Evolutionary conservation across 2,888 invertebrate genomes (phyloP), one percentile per base, ranked within the genome.

Genomic region (Rotaria socialis): DNA sequence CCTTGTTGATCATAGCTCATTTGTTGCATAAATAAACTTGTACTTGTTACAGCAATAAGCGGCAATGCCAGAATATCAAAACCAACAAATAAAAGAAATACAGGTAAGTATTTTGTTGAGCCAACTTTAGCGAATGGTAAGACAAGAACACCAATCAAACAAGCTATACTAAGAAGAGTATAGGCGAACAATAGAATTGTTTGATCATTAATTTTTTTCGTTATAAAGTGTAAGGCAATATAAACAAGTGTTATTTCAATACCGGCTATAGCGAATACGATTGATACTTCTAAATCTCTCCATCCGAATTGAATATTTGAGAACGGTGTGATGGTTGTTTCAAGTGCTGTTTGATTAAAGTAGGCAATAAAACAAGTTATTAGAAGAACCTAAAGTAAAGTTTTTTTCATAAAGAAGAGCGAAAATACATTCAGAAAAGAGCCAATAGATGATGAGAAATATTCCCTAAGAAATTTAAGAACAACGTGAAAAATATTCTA

Each of bases 241-340:
- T 91, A 91, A 11, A 91, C 90, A 7, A 89, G 19, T 19, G 91
- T 89, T 27, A 90, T 87, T 89, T 91, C 90, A 16, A 90, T 89
- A 52, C 92, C 92, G 74, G 91, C 91, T 35, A 88, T 88, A 89
- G 91, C 90, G 88, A 91, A 92, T 87, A 92, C 89, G 8, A 91
- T 88, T 87, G 92, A 92, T 88, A 91, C 91, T 87, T 91, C 90
- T 74, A 91, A 88, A 86, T 91, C 91, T 67, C 89, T 89, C 89
- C 91, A 91, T 60, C 89, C 88, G 56, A 91, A 89, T 55, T 90
- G 88, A 27, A 89, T 89, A 86, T 90, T 88, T 85, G 91, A 90
- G 47, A 91, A 88, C 7, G 92, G 91, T 1, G 91, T 91, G 6
- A 91, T 89, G 88, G 91, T 89, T 19, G 92, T 91, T 91, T 92